A percentile compares a stretch with the other conserved stretches of the same genome.
Evolutionary conservation across 2,888 invertebrate genomes (phyloP).

Genomic region (Diarsia rubi): DNA sequence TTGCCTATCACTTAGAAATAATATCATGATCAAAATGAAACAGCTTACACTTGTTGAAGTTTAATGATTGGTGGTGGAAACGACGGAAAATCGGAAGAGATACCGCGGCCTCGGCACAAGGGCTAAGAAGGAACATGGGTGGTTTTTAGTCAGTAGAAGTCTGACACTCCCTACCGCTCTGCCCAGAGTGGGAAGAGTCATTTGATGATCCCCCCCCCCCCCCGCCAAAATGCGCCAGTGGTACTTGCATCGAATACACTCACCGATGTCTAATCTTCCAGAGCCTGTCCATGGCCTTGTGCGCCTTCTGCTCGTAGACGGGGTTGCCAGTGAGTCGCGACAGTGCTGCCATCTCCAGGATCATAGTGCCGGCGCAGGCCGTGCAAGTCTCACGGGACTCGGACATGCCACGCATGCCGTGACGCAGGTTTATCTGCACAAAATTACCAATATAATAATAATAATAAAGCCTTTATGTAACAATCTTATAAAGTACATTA

Average conservation of each 20-base stretch:
- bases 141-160: too few relatives aligned
- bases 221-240: too few relatives aligned
- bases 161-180: background rate
- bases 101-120: too few relatives aligned
- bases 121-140: too few relatives aligned
- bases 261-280: slow-evolving; percentile 97
- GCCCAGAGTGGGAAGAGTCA: too few relatives aligned
- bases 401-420: slow-evolving; percentile 95
- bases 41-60: background rate
- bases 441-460: background rate
- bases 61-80: background rate
- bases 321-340: slow-evolving; percentile 97
- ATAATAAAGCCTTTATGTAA: too few relatives aligned
- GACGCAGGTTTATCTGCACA: slow-evolving; percentile 93
- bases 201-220: too few relatives aligned
- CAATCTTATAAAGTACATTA: too few relatives aligned
- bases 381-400: slow-evolving; percentile 98
- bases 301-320: slow-evolving; percentile 98
- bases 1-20: background rate
- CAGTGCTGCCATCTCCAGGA: slow-evolving; percentile 98
- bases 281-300: slow-evolving; percentile 98
- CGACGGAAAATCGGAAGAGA: too few relatives aligned
- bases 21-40: background rate
- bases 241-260: background rate
- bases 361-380: slow-evolving; percentile 99